Conservation (phyloP, 2,888 invertebrate genomes). For the Pocota personata region DNA sequence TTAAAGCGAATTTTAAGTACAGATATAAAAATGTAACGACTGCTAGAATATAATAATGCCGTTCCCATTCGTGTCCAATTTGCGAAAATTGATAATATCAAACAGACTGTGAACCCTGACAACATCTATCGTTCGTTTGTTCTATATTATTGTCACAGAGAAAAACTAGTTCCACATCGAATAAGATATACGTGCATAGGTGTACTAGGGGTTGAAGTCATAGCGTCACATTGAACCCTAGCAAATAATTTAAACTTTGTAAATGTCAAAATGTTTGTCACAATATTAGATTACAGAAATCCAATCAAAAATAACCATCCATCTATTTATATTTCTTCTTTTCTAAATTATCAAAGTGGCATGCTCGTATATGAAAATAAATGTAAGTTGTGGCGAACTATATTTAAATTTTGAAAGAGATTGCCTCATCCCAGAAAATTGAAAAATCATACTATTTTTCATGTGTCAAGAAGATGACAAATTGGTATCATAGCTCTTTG, state of each 20-base stretch:
- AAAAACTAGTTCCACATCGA: neutral
- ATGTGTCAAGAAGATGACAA: neutral
- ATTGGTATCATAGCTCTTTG: neutral
- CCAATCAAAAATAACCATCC: neutral
- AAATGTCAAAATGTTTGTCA: neutral
- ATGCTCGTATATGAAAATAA: neutral
- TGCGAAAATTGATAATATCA: neutral
- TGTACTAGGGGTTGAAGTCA: neutral
- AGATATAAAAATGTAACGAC: too few relatives aligned
- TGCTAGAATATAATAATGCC: too few relatives aligned
- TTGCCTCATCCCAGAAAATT: neutral
- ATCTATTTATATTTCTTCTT: neutral
- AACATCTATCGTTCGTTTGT: neutral
- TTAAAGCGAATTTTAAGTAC: too few relatives aligned
- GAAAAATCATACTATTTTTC: neutral
- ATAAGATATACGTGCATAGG: too few relatives aligned
- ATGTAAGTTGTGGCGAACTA: neutral
- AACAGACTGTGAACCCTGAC: neutral
- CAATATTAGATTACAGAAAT: neutral
- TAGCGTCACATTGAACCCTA: neutral
- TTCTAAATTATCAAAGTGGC: neutral
- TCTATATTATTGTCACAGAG: neutral
- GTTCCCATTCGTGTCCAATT: too few relatives aligned
- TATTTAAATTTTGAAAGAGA: neutral
- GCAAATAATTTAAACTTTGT: neutral